Percentiles rank a stretch among this genome's conserved stretches.
Evolutionary conservation across 30 jellyfish, hydroid and myxozoan genomes (phyloP).

Genomic region (Aurelia aurita): DNA sequence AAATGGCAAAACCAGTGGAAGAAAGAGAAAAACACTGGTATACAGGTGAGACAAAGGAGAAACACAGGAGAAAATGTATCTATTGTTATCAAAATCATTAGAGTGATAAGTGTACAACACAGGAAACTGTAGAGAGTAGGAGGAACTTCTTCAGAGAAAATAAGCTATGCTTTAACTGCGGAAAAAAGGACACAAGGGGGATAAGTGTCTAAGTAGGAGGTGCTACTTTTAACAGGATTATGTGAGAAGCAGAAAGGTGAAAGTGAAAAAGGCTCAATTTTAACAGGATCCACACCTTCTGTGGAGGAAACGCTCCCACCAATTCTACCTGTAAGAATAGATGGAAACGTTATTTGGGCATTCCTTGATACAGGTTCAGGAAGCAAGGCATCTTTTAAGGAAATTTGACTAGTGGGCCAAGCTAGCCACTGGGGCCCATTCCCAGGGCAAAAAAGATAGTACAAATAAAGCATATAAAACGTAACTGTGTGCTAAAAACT

Average conservation of each 20-base stretch:
- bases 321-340: too few relatives aligned
- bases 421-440: too few relatives aligned
- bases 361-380: constrained; percentile 52
- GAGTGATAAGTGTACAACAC: constrained; percentile 59
- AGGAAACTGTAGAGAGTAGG: constrained; percentile 40
- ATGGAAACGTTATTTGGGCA: constrained; percentile 50
- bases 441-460: too few relatives aligned
- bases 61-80: too few relatives aligned
- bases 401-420: too few relatives aligned
- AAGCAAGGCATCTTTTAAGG: too few relatives aligned
- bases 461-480: too few relatives aligned
- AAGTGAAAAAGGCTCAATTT: constrained; percentile 19
- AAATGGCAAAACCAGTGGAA: background rate
- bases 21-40: background rate
- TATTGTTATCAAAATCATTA: background rate
- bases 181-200: constrained; percentile 37
- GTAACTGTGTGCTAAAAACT: too few relatives aligned
- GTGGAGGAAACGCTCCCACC: background rate
- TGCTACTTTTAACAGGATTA: constrained; percentile 56
- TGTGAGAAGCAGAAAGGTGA: constrained; percentile 54
- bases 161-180: constrained; percentile 54
- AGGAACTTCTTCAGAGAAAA: constrained; percentile 28
- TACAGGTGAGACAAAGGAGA: too few relatives aligned
- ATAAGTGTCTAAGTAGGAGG: constrained; percentile 47
- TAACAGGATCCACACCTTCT: background rate